Evolutionary conservation across 1,140 invertebrate species (phyloP).

Genomic region (Plutomurus gul): DNA sequence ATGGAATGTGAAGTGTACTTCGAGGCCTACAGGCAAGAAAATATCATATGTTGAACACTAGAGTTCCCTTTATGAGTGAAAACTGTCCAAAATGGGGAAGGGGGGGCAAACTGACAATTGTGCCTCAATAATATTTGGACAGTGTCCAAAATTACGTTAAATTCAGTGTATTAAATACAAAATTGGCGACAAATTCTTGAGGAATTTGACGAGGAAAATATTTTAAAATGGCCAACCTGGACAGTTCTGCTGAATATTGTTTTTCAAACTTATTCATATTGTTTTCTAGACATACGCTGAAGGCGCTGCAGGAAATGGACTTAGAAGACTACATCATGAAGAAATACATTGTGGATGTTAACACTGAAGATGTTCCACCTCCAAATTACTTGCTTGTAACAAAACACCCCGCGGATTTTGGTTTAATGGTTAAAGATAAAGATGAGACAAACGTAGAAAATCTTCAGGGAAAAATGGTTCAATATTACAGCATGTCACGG

Average conservation of each 20-base stretch:
- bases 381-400: background rate
- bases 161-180: too few relatives aligned
- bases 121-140: background rate
- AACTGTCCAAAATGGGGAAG: background rate
- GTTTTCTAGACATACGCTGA: slow-evolving; percentile 58
- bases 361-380: slow-evolving; percentile 56
- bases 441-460: too few relatives aligned
- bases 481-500: too few relatives aligned
- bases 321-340: slow-evolving; percentile 66
- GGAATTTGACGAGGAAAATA: background rate
- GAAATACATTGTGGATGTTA: slow-evolving; percentile 64
- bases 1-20: slow-evolving; percentile 71
- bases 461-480: too few relatives aligned
- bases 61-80: background rate
- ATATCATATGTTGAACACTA: background rate
- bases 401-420: background rate
- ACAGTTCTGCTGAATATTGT: background rate
- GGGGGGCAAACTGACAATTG: background rate
- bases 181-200: too few relatives aligned
- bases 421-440: background rate
- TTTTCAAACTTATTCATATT: background rate
- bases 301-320: slow-evolving; percentile 63
- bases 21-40: slow-evolving; percentile 66
- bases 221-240: background rate
- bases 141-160: too few relatives aligned